Percentiles rank a stretch among this genome's conserved stretches.
phyloP scores from a whole-genome alignment of 2,113 vertebrate genomes.

The Daboia siamensis region DNA sequence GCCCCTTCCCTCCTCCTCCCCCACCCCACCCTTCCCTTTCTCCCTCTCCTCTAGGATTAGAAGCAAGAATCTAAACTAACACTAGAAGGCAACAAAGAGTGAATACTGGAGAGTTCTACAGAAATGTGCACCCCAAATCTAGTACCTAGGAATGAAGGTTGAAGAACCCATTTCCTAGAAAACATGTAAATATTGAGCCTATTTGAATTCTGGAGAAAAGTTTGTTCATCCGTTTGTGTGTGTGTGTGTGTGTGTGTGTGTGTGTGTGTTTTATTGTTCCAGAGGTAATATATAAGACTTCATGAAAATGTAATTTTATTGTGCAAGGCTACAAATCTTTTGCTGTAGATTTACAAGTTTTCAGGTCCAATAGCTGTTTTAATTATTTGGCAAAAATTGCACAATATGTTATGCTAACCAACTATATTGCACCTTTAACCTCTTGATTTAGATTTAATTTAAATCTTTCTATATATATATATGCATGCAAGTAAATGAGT shows the following conservation, averaged over 20 bases:
- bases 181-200: neutral
- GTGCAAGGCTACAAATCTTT: neutral
- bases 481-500: constrained; percentile 48
- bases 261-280: neutral
- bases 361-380: constrained; percentile 4
- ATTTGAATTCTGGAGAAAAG: neutral
- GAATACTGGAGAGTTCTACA: neutral
- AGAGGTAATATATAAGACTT: neutral
- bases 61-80: neutral
- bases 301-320: neutral
- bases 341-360: neutral
- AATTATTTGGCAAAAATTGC: constrained; percentile 1
- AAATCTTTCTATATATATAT: constrained; percentile 29
- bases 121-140: neutral
- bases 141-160: neutral
- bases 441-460: constrained; percentile 22
- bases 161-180: neutral
- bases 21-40: too few species aligned
- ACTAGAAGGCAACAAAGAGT: neutral
- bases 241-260: neutral
- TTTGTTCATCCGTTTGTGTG: neutral
- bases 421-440: constrained; percentile 21
- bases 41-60: neutral
- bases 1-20: neutral
- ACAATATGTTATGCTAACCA: constrained; percentile 3